phyloP scores from a whole-genome alignment of 2,113 vertebrate genomes.

The Salminus brasiliensis region DNA sequence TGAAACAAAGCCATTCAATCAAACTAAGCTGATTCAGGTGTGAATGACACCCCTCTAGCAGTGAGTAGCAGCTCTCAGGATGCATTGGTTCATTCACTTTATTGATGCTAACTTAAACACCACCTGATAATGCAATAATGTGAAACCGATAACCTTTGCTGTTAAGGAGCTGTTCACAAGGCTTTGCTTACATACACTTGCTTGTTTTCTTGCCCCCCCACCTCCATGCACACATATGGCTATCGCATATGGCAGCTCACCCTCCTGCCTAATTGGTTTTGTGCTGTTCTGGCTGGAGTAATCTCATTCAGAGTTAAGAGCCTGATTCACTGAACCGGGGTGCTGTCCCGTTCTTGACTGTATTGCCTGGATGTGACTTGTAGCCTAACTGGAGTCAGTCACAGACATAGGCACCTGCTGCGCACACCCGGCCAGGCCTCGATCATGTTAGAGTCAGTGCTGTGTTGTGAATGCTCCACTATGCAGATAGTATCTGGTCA shows the following conservation, averaged over 20 bases:
- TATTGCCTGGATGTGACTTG: not conserved
- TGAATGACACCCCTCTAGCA: not conserved
- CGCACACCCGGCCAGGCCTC: no score
- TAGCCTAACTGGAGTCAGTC: not conserved
- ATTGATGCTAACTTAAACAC: no score
- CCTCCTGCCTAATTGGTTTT: not conserved
- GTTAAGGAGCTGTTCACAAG: not conserved
- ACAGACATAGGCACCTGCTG: not conserved
- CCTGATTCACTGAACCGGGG: not conserved
- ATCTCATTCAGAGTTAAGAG: not conserved
- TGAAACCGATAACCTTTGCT: not conserved
- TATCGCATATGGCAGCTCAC: not conserved
- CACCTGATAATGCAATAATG: not conserved
- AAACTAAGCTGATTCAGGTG: no score
- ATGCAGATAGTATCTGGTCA: not conserved
- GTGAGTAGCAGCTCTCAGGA: not conserved
- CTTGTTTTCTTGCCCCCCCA: conserved; percentile 10
- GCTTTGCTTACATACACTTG: not conserved
- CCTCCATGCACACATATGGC: conserved; percentile 13
- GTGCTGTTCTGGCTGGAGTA: not conserved
- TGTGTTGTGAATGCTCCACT: not conserved
- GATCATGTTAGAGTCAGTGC: no score
- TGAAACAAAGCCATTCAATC: no score
- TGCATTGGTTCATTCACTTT: no score
- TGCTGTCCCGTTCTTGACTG: not conserved